These are phyloP conservation scores for Chaitophorus viminalis DNA, from an alignment of 2,888 invertebrate genomes.

Conservation along the genomic window DNA sequence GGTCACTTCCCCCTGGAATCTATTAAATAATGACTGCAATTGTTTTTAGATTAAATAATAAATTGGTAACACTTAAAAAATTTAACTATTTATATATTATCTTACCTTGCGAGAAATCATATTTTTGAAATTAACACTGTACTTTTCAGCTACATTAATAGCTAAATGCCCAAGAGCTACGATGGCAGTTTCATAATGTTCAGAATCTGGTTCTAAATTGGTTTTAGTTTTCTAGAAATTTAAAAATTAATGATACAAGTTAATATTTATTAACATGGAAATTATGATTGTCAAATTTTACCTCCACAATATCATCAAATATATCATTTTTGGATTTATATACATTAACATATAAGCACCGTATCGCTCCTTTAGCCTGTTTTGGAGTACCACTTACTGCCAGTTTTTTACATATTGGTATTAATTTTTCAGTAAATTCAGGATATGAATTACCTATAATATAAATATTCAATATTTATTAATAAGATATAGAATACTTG, in stretches of 20 bases:
- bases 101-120: constrained; percentile 88
- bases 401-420: constrained; percentile 87
- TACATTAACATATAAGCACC: constrained; percentile 89
- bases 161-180: constrained; percentile 95
- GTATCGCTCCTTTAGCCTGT: constrained; percentile 95
- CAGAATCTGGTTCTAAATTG: constrained; percentile 79
- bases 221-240: constrained; percentile 73
- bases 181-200: constrained; percentile 90
- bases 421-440: constrained; percentile 79
- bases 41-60: too few species aligned
- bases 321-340: constrained; percentile 73
- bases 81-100: constrained; percentile 18
- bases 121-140: constrained; percentile 90
- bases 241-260: not conserved
- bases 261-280: not conserved
- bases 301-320: constrained; percentile 85
- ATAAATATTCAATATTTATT: not conserved
- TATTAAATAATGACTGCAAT: too few species aligned
- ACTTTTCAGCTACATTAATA: constrained; percentile 88
- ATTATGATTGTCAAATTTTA: constrained; percentile 63
- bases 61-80: too few species aligned
- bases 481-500: not conserved
- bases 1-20: too few species aligned
- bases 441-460: constrained; percentile 70
- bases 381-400: constrained; percentile 91